phyloP scores from a whole-genome alignment of 2,888 invertebrate genomes.

The Orchesellides sinensis region DNA sequence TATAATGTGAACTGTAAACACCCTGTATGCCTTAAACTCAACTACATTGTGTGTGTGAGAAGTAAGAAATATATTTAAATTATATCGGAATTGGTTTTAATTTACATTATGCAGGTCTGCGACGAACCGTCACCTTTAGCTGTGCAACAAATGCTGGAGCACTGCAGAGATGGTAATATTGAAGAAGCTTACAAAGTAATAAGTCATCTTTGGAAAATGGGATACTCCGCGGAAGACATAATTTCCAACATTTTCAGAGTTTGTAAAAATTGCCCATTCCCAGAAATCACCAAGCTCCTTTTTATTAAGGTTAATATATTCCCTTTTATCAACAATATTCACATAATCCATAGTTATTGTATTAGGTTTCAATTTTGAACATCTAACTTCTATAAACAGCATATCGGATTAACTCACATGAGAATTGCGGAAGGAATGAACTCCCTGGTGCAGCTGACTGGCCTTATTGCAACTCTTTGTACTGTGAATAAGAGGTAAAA shows the following conservation, averaged over 20 bases:
- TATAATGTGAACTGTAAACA: no score
- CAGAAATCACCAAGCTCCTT: slow-evolving; percentile 89
- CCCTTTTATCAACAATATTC: not conserved
- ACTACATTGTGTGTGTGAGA: no score
- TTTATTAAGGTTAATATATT: slow-evolving; percentile 84
- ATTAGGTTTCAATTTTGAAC: slow-evolving; percentile 72
- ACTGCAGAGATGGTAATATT: slow-evolving; percentile 88
- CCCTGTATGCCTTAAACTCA: no score
- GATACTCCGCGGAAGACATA: slow-evolving; percentile 98
- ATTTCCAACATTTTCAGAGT: slow-evolving; percentile 96
- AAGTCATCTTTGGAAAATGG: slow-evolving; percentile 92
- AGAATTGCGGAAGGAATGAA: slow-evolving; percentile 92
- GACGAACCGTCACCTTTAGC: slow-evolving; percentile 98
- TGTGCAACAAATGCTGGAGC: slow-evolving; percentile 92
- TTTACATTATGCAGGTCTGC: slow-evolving; percentile 93
- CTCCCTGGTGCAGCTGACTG: slow-evolving; percentile 93
- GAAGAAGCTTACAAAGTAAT: slow-evolving; percentile 92
- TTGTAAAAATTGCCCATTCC: slow-evolving; percentile 89
- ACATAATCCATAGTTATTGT: slow-evolving; percentile 5
- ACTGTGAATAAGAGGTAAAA: slow-evolving; percentile 40
- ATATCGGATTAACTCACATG: slow-evolving; percentile 94
- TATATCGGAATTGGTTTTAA: no score
- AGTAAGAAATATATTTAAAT: no score
- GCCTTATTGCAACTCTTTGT: slow-evolving; percentile 90
- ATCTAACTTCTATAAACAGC: no score